Evolutionary conservation across 2,888 invertebrate genomes (phyloP).

Genomic region (Pterostichus madidus): DNA sequence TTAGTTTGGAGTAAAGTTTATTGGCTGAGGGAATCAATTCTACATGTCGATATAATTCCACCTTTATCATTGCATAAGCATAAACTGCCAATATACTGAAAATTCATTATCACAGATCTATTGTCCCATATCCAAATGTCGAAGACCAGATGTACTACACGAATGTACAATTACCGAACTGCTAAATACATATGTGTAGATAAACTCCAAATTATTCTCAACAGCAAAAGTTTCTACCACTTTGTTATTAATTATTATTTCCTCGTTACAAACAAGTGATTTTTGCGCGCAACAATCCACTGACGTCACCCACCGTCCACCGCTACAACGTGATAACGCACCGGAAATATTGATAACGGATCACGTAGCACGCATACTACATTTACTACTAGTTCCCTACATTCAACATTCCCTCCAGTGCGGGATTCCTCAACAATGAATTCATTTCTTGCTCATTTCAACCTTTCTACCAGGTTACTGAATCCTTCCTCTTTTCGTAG

Average conservation of each 20-base stretch:
- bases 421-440: background rate
- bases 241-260: no score
- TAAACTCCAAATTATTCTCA: background rate
- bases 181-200: no score
- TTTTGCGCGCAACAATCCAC: background rate
- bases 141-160: no score
- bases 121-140: no score
- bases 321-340: constrained; percentile 1
- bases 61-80: no score
- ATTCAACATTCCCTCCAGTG: background rate
- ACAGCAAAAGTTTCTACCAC: background rate
- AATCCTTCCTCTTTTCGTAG: background rate
- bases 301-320: constrained; percentile 22
- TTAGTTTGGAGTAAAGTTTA: no score
- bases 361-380: constrained; percentile 37
- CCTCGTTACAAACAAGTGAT: background rate
- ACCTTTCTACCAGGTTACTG: background rate
- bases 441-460: background rate
- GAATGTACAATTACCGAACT: no score
- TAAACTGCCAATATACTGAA: no score
- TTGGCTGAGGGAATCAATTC: no score
- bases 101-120: no score
- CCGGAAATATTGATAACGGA: constrained; percentile 39
- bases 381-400: constrained; percentile 23
- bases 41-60: no score